These are phyloP conservation scores for Ceriagrion tenellum DNA, from an alignment of 2,888 invertebrate genomes.

Conservation along the genomic window DNA sequence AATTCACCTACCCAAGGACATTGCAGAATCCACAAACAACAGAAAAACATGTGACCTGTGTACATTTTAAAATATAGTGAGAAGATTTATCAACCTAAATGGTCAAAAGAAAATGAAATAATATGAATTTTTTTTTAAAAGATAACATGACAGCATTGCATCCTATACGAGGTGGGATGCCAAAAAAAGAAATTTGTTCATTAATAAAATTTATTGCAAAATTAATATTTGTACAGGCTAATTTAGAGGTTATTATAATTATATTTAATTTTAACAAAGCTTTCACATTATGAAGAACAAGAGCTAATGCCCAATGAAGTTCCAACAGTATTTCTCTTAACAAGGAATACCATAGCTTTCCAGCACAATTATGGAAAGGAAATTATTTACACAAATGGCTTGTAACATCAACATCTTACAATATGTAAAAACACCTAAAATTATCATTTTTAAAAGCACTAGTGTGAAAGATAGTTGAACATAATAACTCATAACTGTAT, in stretches of 20 bases:
- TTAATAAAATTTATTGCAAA: slow-evolving; percentile 25
- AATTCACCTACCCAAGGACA: no score
- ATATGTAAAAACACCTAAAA: neutral
- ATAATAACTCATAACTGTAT: neutral
- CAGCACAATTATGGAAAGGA: neutral
- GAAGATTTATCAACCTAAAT: no score
- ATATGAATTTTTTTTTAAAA: no score
- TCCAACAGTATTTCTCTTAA: neutral
- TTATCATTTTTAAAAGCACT: neutral
- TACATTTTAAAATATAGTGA: no score
- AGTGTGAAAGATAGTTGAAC: neutral
- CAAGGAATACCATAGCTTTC: neutral
- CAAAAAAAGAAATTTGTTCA: no score
- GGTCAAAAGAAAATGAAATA: no score
- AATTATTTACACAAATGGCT: neutral
- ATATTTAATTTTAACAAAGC: neutral
- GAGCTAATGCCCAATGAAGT: neutral
- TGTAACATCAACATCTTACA: neutral
- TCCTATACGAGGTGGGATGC: no score
- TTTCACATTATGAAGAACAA: neutral
- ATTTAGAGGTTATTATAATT: neutral
- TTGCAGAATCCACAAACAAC: no score
- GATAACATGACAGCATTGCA: no score
- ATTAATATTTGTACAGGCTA: slow-evolving; percentile 28
- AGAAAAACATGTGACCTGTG: no score